Conservation (phyloP, 2,113 vertebrate species). For the Meriones unguiculatus region DNA sequence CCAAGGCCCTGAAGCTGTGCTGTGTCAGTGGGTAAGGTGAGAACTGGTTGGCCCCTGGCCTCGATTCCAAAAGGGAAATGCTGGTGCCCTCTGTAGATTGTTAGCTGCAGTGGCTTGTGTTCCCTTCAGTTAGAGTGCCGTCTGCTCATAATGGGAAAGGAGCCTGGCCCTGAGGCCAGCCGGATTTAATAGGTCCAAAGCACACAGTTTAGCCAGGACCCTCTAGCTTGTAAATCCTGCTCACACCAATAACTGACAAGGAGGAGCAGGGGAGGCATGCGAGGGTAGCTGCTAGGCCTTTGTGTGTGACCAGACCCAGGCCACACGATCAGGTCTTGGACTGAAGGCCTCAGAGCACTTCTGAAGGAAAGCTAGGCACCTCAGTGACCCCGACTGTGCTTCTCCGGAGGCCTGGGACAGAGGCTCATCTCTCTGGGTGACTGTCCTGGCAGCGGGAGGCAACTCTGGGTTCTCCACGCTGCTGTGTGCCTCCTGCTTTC, state of each 20-base stretch:
- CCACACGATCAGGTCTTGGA: background rate
- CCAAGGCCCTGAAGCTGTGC: background rate
- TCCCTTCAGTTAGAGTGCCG: constrained; percentile 65
- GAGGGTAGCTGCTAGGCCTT: background rate
- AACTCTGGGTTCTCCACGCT: constrained; percentile 55
- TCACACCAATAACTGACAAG: constrained; percentile 66
- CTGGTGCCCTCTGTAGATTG: constrained; percentile 60
- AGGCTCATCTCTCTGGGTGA: constrained; percentile 55
- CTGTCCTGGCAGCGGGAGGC: constrained; percentile 82
- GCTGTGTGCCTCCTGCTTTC: constrained; percentile 75
- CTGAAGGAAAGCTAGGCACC: constrained; percentile 76
- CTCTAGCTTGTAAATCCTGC: constrained; percentile 60
- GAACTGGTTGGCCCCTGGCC: background rate
- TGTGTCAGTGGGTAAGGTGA: background rate
- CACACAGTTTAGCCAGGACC: constrained; percentile 60
- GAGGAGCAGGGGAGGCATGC: background rate
- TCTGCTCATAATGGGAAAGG: constrained; percentile 7
- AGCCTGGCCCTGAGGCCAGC: constrained; percentile 48
- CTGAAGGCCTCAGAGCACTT: constrained; percentile 60
- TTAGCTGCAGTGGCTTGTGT: constrained; percentile 63
- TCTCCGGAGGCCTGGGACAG: constrained; percentile 73
- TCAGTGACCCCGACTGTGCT: constrained; percentile 77
- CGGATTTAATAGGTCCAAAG: constrained; percentile 79
- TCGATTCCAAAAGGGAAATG: constrained; percentile 44
- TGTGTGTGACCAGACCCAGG: constrained; percentile 54